A percentile compares a stretch with the other conserved stretches of the same genome.
Evolutionary conservation across 2,113 vertebrate genomes (phyloP).

Genomic region (Etheostoma cragini): DNA sequence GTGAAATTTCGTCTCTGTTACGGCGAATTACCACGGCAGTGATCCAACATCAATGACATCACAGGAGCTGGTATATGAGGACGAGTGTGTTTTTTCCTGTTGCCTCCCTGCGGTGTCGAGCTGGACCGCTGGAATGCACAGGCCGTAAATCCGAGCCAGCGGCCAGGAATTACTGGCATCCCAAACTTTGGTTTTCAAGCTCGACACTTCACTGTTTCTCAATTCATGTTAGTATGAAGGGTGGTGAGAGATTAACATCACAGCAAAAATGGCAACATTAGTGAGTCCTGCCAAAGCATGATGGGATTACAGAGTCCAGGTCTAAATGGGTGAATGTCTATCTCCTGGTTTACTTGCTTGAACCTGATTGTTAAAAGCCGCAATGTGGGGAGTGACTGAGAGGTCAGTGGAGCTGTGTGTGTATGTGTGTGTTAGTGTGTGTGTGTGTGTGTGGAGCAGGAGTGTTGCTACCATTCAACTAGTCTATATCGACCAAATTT

Average conservation of each 20-base stretch:
- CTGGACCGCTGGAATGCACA: neutral
- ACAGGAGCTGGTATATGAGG: neutral
- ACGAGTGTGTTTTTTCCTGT: neutral
- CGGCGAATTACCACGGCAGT: no score
- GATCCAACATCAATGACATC: neutral
- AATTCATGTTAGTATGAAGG: neutral
- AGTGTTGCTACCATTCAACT: neutral
- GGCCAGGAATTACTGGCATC: neutral
- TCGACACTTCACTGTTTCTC: neutral
- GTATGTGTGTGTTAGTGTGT: neutral
- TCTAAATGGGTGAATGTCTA: neutral
- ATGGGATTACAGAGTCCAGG: neutral
- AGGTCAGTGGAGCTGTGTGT: neutral
- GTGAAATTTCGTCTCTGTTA: no score
- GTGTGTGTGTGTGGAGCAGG: conserved; percentile 9
- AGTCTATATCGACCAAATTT: no score
- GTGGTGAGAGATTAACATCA: neutral
- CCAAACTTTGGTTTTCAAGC: neutral
- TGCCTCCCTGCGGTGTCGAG: neutral
- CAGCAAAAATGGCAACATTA: neutral
- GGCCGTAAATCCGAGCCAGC: neutral
- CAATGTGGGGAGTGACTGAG: conserved; percentile 1
- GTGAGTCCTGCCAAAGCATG: neutral
- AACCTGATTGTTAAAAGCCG: neutral
- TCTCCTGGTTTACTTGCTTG: neutral